phyloP scores from a whole-genome alignment of 1,140 invertebrate genomes.

The Cepaea nemoralis region DNA sequence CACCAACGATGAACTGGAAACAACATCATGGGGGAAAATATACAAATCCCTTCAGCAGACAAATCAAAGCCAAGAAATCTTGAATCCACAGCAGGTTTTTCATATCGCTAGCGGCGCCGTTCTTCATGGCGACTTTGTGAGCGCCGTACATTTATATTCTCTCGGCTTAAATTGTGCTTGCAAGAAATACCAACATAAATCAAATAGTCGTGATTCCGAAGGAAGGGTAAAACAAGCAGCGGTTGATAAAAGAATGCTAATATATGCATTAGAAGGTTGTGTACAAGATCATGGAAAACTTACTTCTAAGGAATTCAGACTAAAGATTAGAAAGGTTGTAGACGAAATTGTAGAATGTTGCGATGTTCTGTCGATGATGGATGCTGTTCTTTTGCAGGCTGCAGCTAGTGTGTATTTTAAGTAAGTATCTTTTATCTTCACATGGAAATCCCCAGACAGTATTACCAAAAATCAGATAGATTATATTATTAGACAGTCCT shows the following conservation, averaged over 20 bases:
- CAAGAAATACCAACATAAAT: not conserved
- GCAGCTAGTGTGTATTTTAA: slow-evolving; percentile 6
- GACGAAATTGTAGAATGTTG: not conserved
- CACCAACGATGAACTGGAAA: not conserved
- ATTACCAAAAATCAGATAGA: too few species aligned
- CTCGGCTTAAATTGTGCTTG: not conserved
- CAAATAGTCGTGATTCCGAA: not conserved
- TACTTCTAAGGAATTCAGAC: not conserved
- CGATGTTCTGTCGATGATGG: not conserved
- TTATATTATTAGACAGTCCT: too few species aligned
- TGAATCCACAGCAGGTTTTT: not conserved
- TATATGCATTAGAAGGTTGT: not conserved
- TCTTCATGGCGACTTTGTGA: not conserved
- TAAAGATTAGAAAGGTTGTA: not conserved
- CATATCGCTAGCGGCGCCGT: not conserved
- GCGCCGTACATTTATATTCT: not conserved
- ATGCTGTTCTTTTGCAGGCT: not conserved
- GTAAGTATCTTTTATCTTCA: slow-evolving; percentile 13
- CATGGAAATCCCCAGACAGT: too few species aligned
- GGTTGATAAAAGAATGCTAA: not conserved
- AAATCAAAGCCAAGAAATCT: not conserved
- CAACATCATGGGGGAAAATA: slow-evolving; percentile 18
- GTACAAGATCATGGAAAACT: not conserved
- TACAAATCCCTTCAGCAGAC: not conserved
- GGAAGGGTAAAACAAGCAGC: not conserved